These are phyloP conservation scores for Ophioninae sp. DNA, from an alignment of 2,888 invertebrate species.

Conservation along the genomic window DNA sequence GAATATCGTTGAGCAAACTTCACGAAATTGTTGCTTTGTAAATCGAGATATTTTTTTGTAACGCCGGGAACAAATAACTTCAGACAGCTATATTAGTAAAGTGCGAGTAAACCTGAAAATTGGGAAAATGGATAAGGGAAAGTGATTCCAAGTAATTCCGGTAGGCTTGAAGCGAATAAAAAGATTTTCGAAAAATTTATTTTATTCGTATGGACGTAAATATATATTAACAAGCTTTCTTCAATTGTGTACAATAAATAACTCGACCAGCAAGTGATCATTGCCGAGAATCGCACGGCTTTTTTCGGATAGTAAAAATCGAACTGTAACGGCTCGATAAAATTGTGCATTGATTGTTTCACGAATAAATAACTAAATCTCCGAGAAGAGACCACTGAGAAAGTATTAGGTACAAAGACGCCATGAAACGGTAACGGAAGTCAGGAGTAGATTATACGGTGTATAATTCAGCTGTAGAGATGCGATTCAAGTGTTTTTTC, in stretches of 20 bases:
- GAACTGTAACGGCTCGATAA: conserved; percentile 47
- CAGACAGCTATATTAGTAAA: not conserved
- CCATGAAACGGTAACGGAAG: conserved; percentile 39
- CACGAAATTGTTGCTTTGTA: conserved; percentile 64
- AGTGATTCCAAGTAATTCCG: not conserved
- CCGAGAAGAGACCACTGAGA: not conserved
- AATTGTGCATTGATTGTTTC: conserved; percentile 54
- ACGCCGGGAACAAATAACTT: not conserved
- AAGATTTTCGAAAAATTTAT: conserved; percentile 26
- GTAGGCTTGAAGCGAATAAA: not conserved
- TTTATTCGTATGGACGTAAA: conserved; percentile 50
- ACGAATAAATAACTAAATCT: conserved; percentile 50
- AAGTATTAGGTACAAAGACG: conserved; percentile 28
- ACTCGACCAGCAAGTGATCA: conserved; percentile 71
- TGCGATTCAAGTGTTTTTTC: conserved; percentile 12
- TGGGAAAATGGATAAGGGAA: not conserved
- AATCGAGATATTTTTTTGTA: not conserved
- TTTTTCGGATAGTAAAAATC: conserved; percentile 31
- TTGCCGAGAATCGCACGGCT: conserved; percentile 32
- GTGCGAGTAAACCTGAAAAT: not conserved
- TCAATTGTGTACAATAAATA: conserved; percentile 55
- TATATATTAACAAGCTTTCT: conserved; percentile 49
- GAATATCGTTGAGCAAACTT: conserved; percentile 47
- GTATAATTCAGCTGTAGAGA: conserved; percentile 2
- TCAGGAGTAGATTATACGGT: conserved; percentile 35